phyloP scores from a whole-genome alignment of 2,888 invertebrate species.

The Drosophila emarginata region DNA sequence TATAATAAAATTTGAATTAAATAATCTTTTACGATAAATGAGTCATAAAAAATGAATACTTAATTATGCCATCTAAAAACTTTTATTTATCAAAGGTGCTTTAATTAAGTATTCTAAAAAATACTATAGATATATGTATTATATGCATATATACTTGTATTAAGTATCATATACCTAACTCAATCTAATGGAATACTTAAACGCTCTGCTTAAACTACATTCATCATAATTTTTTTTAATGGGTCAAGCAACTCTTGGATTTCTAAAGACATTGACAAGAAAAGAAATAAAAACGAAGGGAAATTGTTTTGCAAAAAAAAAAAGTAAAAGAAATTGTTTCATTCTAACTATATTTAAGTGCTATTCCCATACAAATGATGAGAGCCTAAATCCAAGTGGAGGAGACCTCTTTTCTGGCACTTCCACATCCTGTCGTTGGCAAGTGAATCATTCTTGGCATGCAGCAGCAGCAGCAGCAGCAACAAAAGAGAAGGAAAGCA shows the following conservation, averaged over 20 bases:
- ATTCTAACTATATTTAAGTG: slow-evolving; percentile 36
- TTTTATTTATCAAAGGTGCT: too few species aligned
- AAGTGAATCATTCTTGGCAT: slow-evolving; percentile 72
- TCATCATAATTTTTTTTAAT: not conserved
- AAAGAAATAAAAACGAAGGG: slow-evolving; percentile 13
- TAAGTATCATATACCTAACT: too few species aligned
- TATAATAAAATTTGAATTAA: too few species aligned
- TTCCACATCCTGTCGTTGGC: slow-evolving; percentile 70
- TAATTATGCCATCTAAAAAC: too few species aligned
- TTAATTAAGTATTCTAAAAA: too few species aligned
- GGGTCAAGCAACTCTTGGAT: slow-evolving; percentile 10
- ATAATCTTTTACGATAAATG: too few species aligned
- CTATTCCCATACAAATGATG: slow-evolving; percentile 40
- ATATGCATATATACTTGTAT: too few species aligned
- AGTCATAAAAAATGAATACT: too few species aligned
- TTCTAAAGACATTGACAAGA: slow-evolving; percentile 10
- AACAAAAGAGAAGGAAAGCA: slow-evolving; percentile 11
- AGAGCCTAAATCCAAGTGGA: slow-evolving; percentile 56
- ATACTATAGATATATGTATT: too few species aligned
- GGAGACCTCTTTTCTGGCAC: slow-evolving; percentile 66
- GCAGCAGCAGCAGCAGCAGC: slow-evolving; percentile 33
- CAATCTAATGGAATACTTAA: too few species aligned
- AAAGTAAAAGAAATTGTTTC: slow-evolving; percentile 7
- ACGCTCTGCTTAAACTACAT: not conserved
- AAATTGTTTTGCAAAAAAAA: slow-evolving; percentile 14